phyloP scores from a whole-genome alignment of 1,140 invertebrate species.

The Manduca sexta region DNA sequence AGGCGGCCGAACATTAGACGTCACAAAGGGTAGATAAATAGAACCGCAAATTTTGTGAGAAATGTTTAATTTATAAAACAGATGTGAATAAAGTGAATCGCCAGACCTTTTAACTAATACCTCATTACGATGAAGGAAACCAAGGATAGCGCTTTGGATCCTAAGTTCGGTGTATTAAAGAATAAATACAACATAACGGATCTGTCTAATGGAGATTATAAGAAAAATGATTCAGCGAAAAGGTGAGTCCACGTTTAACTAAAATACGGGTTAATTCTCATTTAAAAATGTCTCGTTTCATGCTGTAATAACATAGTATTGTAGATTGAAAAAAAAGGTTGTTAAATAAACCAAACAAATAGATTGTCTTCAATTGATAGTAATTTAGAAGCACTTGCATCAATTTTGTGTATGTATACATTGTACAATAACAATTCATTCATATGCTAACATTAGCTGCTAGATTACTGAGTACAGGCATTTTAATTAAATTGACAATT shows the following conservation, averaged over 20 bases:
- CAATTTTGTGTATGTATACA: not conserved
- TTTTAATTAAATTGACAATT: too few species aligned
- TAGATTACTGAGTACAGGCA: too few species aligned
- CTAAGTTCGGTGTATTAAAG: conserved; percentile 2
- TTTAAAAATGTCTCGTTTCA: too few species aligned
- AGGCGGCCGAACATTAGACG: not conserved
- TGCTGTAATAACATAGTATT: too few species aligned
- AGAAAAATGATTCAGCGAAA: not conserved
- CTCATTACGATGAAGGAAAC: conserved; percentile 10
- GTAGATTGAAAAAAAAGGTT: too few species aligned
- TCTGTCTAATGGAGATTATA: conserved; percentile 3
- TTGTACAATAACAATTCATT: too few species aligned
- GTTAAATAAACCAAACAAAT: not conserved
- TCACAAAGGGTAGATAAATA: conserved; percentile 1
- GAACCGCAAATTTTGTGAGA: not conserved
- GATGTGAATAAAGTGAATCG: not conserved
- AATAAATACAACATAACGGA: conserved; percentile 7
- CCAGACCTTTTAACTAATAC: conserved; percentile 3
- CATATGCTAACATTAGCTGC: too few species aligned
- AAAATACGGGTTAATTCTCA: too few species aligned
- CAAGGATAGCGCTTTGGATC: conserved; percentile 9
- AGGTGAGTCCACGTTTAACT: conserved; percentile 9
- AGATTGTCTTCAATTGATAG: conserved; percentile 13
- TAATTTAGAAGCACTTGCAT: not conserved
- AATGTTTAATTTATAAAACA: not conserved